phyloP scores from a whole-genome alignment of 2,797 vertebrate genomes.

The Acrossocheilus wenchowensis region DNA sequence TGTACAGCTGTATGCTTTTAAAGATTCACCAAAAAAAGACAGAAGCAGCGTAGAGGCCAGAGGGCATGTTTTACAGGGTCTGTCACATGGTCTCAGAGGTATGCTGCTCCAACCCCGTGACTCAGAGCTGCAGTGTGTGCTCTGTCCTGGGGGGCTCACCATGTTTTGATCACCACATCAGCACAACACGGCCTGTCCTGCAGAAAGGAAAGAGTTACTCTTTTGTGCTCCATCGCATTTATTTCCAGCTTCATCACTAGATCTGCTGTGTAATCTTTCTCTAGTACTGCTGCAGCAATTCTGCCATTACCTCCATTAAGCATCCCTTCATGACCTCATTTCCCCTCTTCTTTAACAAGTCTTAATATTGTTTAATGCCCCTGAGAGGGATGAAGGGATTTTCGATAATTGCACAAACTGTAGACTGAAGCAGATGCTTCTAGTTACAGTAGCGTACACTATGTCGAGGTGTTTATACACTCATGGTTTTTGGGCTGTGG shows the following conservation, averaged over 20 bases:
- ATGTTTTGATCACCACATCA: conserved; percentile 24
- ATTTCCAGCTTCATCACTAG: conserved; percentile 36
- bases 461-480: background rate
- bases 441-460: background rate
- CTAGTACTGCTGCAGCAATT: conserved; percentile 34
- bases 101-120: conserved; percentile 19
- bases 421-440: conserved; percentile 12
- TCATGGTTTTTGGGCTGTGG: background rate
- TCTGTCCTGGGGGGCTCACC: conserved; percentile 14
- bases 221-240: conserved; percentile 39
- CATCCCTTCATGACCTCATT: conserved; percentile 38
- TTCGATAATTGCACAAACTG: conserved; percentile 29
- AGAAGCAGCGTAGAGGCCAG: conserved; percentile 16
- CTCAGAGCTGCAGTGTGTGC: conserved; percentile 27
- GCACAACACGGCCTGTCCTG: background rate
- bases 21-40: background rate
- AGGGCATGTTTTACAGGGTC: conserved; percentile 33
- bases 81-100: conserved; percentile 40
- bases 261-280: conserved; percentile 49
- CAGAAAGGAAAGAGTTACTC: conserved; percentile 31
- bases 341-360: conserved; percentile 25
- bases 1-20: conserved; percentile 24
- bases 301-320: conserved; percentile 37
- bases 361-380: conserved; percentile 44
- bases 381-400: conserved; percentile 34